Evolutionary conservation across 2,113 vertebrate genomes (phyloP).

Genomic region (Hyla sarda): DNA sequence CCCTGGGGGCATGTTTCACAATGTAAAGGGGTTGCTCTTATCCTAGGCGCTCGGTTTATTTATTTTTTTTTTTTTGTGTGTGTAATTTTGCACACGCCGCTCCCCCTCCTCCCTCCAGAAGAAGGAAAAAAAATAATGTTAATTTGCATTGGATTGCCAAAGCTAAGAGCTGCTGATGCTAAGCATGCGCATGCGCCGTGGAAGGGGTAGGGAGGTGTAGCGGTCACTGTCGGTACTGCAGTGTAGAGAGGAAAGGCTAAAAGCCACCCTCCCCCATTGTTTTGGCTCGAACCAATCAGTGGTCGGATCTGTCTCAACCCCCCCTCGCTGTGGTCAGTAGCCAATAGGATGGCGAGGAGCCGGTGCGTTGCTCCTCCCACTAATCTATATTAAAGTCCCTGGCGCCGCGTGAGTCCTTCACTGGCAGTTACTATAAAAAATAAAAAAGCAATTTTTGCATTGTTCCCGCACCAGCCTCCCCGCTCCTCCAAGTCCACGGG

Average conservation of each 20-base stretch:
- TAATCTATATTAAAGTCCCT: constrained; percentile 59
- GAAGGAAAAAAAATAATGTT: background rate
- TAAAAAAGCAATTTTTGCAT: constrained; percentile 57
- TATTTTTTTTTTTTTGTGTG: constrained; percentile 19
- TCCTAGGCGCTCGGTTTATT: background rate
- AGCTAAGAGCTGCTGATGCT: constrained; percentile 28
- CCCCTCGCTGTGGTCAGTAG: constrained; percentile 6
- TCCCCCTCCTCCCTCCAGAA: background rate
- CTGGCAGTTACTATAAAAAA: constrained; percentile 58
- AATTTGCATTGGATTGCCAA: constrained; percentile 59
- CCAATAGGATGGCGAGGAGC: constrained; percentile 28
- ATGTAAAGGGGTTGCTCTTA: constrained; percentile 33
- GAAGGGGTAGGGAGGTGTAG: background rate
- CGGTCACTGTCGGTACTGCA: constrained; percentile 34
- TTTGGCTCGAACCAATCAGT: constrained; percentile 22
- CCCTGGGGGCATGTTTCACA: constrained; percentile 53
- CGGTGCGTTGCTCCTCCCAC: constrained; percentile 46
- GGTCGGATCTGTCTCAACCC: background rate
- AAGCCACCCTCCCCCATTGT: constrained; percentile 57
- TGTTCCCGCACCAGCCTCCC: constrained; percentile 52
- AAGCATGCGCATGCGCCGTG: constrained; percentile 17
- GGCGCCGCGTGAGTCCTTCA: constrained; percentile 59
- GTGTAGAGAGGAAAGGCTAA: constrained; percentile 24
- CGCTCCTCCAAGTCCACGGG: constrained; percentile 11
- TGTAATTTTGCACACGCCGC: constrained; percentile 56